Evolutionary conservation across 1,140 invertebrate genomes (phyloP).

Genomic region (Leptinotarsa texana): DNA sequence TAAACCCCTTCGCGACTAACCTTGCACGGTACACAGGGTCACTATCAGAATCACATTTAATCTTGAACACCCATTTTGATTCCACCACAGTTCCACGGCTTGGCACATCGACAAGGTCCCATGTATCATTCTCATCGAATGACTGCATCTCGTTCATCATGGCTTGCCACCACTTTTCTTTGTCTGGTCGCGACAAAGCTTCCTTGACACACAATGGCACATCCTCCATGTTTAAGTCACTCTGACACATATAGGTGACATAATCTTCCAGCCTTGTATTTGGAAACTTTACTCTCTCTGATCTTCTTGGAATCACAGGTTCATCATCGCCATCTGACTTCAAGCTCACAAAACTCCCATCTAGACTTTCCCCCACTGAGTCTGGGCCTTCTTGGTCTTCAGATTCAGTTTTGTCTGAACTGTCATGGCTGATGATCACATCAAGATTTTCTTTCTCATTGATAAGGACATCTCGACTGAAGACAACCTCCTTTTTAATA

Average conservation of each 20-base stretch:
- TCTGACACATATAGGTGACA: conserved; percentile 19
- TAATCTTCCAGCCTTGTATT: conserved; percentile 22
- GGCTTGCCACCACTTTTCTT: conserved; percentile 39
- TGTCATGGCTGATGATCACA: not conserved
- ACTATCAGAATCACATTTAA: conserved; percentile 54
- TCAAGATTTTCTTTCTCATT: conserved; percentile 11
- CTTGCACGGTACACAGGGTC: conserved; percentile 54
- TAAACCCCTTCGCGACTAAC: conserved; percentile 56
- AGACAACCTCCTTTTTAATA: conserved; percentile 12
- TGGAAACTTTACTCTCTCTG: conserved; percentile 9
- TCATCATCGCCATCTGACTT: not conserved
- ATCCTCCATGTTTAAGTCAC: not conserved
- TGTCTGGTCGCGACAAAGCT: conserved; percentile 36
- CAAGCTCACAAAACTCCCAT: not conserved
- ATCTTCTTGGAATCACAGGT: conserved; percentile 16
- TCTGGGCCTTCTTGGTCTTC: conserved; percentile 10
- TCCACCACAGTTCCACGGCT: conserved; percentile 40
- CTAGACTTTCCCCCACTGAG: conserved; percentile 22
- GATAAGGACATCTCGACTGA: conserved; percentile 20
- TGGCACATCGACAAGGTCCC: conserved; percentile 49
- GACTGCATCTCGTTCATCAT: conserved; percentile 45
- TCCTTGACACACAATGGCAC: conserved; percentile 19
- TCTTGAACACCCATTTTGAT: conserved; percentile 44
- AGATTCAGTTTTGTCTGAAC: not conserved
- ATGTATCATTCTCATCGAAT: conserved; percentile 49